phyloP scores from a whole-genome alignment of 2,888 invertebrate genomes.

The Tetragnatha montana region DNA sequence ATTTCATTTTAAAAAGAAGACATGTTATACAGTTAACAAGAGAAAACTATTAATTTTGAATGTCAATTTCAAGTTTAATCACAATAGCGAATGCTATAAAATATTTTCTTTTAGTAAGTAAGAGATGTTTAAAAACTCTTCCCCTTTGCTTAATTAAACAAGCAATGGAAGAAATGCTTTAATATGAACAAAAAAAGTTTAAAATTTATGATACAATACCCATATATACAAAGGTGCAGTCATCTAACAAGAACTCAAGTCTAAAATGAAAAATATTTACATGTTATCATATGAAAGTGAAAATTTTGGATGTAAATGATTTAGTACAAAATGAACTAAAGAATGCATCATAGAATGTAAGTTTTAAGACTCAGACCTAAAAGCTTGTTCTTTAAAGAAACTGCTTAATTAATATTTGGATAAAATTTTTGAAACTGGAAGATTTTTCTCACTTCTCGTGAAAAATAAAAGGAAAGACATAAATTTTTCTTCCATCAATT shows the following conservation, averaged over 20 bases:
- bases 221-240: conserved; percentile 3
- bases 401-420: background rate
- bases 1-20: background rate
- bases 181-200: background rate
- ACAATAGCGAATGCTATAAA: background rate
- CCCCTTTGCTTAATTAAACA: background rate
- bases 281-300: conserved; percentile 11
- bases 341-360: background rate
- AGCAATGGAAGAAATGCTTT: background rate
- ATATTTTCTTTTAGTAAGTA: background rate
- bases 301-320: conserved; percentile 16
- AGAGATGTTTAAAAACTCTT: background rate
- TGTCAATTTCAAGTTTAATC: background rate
- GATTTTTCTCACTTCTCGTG: background rate
- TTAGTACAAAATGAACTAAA: conserved; percentile 29
- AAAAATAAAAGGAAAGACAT: background rate
- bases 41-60: background rate
- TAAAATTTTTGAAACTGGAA: background rate
- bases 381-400: background rate
- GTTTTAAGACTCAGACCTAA: background rate
- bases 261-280: conserved; percentile 32
- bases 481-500: background rate
- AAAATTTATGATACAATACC: background rate
- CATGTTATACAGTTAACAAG: background rate
- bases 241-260: background rate